Conservation (phyloP, 1,140 invertebrate genomes). For the Drosophila nigromelanica region DNA sequence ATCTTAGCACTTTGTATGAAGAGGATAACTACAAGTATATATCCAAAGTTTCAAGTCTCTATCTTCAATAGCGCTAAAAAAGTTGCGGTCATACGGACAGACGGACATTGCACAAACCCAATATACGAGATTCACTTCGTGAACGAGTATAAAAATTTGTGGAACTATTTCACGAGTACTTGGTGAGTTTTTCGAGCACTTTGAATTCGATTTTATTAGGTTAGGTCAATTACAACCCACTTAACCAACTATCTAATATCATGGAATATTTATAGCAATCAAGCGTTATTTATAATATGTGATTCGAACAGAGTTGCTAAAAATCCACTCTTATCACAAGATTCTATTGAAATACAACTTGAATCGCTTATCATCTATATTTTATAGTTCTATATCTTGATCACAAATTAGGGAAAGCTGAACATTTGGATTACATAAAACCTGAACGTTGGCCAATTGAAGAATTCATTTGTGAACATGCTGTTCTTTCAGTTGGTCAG, state of each 20-base stretch:
- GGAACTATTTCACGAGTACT: background rate
- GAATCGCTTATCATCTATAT: slow-evolving; percentile 49
- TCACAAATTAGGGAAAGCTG: slow-evolving; percentile 42
- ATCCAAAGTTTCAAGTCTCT: too few relatives aligned
- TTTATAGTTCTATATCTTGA: slow-evolving; percentile 56
- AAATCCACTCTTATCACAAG: slow-evolving; percentile 35
- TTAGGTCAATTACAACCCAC: background rate
- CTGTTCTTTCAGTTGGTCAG: slow-evolving; percentile 52
- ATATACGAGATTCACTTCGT: too few relatives aligned
- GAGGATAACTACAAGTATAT: too few relatives aligned
- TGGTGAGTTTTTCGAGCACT: background rate
- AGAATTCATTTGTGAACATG: slow-evolving; percentile 58
- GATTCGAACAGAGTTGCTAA: background rate
- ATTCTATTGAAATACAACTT: background rate
- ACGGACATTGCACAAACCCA: too few relatives aligned
- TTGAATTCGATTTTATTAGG: background rate
- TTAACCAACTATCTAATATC: background rate
- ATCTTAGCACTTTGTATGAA: too few relatives aligned
- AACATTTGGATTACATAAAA: slow-evolving; percentile 37
- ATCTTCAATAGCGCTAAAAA: too few relatives aligned
- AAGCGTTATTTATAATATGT: slow-evolving; percentile 18
- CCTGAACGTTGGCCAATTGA: slow-evolving; percentile 4
- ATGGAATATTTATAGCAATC: slow-evolving; percentile 1
- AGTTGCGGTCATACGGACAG: too few relatives aligned
- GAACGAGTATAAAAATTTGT: too few relatives aligned